A percentile compares a stretch with the other conserved stretches of the same genome.
phyloP scores from a whole-genome alignment of 2,797 vertebrate genomes.

The Melanotaenia boesemani region DNA sequence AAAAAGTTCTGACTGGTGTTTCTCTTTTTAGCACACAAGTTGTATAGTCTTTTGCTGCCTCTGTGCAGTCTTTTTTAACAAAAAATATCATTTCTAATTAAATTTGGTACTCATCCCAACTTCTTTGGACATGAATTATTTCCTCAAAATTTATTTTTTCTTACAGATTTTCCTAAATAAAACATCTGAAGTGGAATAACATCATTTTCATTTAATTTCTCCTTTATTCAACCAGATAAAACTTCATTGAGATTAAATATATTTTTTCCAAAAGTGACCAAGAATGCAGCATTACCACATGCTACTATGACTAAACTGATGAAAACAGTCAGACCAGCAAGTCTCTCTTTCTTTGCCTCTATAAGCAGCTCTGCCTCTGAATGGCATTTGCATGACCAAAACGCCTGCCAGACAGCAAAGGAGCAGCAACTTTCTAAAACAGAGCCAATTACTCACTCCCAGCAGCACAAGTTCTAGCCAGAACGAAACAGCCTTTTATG shows the following conservation, averaged over 20 bases:
- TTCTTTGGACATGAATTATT: not conserved
- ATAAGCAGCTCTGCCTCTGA: conserved; percentile 22
- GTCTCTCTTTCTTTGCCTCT: conserved; percentile 21
- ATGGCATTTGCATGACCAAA: conserved; percentile 34
- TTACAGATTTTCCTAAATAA: not conserved
- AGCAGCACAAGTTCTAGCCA: conserved; percentile 43
- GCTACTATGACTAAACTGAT: conserved; percentile 3
- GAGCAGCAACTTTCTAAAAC: conserved; percentile 24
- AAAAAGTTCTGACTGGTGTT: not conserved
- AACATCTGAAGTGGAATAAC: conserved; percentile 5
- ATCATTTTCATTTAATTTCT: not conserved
- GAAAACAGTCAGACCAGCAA: conserved; percentile 14
- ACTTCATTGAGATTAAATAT: no score
- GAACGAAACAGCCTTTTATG: conserved; percentile 57
- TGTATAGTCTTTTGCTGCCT: no score
- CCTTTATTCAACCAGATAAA: no score
- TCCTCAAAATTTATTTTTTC: not conserved
- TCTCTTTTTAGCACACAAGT: not conserved
- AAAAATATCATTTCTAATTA: no score
- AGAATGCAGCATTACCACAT: no score
- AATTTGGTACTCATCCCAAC: not conserved
- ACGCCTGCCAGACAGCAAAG: conserved; percentile 23
- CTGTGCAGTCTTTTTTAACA: no score
- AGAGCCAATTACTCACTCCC: conserved; percentile 52
- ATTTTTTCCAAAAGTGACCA: no score